A percentile compares a stretch with the other conserved stretches of the same genome.
These are phyloP conservation scores for Conopomorpha cramerella DNA, from an alignment of 1,140 invertebrate genomes.

Conservation along the genomic window DNA sequence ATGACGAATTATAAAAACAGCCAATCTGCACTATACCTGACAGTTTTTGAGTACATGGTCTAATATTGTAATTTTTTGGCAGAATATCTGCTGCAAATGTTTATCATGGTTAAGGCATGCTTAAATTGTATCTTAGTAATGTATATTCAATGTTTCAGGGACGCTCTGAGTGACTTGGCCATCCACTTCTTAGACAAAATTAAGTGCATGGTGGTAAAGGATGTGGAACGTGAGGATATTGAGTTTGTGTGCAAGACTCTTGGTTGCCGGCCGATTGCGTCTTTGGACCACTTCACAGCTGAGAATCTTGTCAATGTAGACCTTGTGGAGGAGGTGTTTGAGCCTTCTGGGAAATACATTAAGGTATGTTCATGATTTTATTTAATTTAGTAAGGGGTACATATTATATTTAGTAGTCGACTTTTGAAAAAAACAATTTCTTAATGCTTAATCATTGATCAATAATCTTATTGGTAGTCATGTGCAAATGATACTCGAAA, in stretches of 20 bases:
- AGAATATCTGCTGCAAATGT: no score
- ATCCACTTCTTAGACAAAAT: constrained; percentile 99
- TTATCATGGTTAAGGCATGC: no score
- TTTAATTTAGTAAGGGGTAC: neutral
- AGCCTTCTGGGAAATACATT: constrained; percentile 90
- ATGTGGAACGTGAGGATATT: constrained; percentile 97
- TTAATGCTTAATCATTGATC: no score
- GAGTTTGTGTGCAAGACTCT: constrained; percentile 97
- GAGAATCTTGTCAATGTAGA: constrained; percentile 93
- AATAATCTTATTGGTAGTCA: no score
- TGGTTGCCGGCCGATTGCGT: constrained; percentile 95
- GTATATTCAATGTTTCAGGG: constrained; percentile 64
- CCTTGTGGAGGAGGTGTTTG: constrained; percentile 91
- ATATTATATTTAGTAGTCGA: constrained; percentile 1
- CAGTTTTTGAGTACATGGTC: no score
- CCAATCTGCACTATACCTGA: no score
- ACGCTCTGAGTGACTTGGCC: constrained; percentile 96
- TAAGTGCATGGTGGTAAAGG: constrained; percentile 98
- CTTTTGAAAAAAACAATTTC: no score
- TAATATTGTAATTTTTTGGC: no score
- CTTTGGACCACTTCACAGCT: constrained; percentile 93
- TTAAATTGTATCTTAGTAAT: no score
- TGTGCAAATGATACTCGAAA: no score
- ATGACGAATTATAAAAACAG: no score
- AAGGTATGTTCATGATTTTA: constrained; percentile 65